A percentile compares a stretch with the other conserved stretches of the same genome.
Evolutionary conservation across 2,113 vertebrate species (phyloP).

Genomic region (Nycticorax nycticorax): DNA sequence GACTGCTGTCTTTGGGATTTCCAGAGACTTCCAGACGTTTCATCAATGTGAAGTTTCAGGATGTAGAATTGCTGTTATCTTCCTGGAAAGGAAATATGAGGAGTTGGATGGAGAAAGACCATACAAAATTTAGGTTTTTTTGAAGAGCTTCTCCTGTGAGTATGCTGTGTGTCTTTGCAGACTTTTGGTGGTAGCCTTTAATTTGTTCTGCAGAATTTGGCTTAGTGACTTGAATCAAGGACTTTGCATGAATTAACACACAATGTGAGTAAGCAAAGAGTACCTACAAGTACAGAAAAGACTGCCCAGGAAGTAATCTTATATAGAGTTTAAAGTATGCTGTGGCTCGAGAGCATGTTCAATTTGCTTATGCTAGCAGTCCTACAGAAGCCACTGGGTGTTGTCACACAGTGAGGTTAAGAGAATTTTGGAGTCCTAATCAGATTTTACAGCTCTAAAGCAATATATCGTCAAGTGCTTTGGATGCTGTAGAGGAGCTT

Average conservation of each 20-base stretch:
- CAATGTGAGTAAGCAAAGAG: not conserved
- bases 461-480: not conserved
- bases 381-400: not conserved
- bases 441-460: not conserved
- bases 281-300: not conserved
- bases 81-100: not conserved
- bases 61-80: not conserved
- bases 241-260: not conserved
- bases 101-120: not conserved
- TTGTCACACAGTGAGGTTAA: not conserved
- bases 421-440: not conserved
- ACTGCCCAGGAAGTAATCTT: not conserved
- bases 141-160: not conserved
- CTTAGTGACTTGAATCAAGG: not conserved
- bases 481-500: not conserved
- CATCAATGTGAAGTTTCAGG: not conserved
- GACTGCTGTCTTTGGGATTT: not conserved
- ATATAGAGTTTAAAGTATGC: not conserved
- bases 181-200: not conserved
- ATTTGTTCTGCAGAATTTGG: not conserved
- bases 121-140: not conserved
- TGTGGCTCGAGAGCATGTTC: not conserved
- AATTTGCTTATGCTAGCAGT: not conserved
- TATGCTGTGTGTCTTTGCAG: not conserved
- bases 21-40: not conserved